Percentiles rank a stretch among this genome's conserved stretches.
phyloP scores from a whole-genome alignment of 2,113 vertebrate species.

The Cathartes aura region DNA sequence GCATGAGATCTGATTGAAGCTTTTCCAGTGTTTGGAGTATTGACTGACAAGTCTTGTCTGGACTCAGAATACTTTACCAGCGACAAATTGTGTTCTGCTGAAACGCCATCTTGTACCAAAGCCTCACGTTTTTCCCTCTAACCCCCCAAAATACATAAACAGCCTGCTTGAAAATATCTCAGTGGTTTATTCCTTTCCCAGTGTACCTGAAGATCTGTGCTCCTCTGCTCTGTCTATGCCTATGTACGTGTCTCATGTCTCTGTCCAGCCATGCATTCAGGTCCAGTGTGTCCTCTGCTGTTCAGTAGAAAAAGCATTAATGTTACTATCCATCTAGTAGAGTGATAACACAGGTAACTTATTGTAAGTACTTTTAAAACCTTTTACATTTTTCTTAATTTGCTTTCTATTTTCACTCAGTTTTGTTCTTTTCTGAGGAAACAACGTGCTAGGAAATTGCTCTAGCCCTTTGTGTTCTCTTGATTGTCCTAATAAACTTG shows the following conservation, averaged over 20 bases:
- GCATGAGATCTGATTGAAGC: neutral
- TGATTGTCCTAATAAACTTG: neutral
- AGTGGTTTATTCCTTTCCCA: neutral
- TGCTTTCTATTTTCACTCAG: neutral
- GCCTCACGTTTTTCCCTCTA: neutral
- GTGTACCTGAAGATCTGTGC: neutral
- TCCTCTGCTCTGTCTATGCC: neutral
- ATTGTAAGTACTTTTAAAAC: neutral
- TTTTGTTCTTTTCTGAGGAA: neutral
- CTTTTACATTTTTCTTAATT: neutral
- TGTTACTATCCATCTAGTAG: neutral
- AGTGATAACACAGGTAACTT: neutral
- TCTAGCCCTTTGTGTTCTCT: neutral
- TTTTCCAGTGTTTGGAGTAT: neutral
- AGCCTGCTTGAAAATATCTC: neutral
- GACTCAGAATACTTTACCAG: neutral
- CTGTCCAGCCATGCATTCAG: neutral
- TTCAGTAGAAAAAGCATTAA: neutral
- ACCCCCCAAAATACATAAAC: neutral
- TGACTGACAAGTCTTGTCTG: neutral
- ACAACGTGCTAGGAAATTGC: neutral
- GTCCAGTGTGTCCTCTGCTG: neutral
- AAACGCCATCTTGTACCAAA: neutral
- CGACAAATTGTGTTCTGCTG: neutral
- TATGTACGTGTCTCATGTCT: neutral